Evolutionary conservation across 2,113 vertebrate species (phyloP).

Genomic region (Aptenodytes patagonicus): DNA sequence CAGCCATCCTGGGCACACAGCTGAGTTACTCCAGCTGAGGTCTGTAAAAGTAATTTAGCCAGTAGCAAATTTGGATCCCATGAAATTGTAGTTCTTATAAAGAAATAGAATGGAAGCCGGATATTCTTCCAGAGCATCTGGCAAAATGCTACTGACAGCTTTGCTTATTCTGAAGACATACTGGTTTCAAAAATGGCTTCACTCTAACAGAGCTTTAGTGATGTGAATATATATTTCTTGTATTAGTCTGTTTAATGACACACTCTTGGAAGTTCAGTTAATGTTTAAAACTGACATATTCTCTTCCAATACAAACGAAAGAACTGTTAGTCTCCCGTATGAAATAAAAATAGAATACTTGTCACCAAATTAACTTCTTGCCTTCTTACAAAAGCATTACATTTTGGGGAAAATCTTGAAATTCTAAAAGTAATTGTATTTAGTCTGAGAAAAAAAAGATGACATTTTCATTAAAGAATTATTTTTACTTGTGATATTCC

Average conservation of each 20-base stretch:
- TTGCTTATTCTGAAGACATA: not conserved
- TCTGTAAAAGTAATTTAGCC: slow-evolving; percentile 10
- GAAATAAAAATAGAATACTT: not conserved
- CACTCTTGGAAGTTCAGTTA: not conserved
- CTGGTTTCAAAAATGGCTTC: not conserved
- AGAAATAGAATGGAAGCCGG: not conserved
- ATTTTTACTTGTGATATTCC: not conserved
- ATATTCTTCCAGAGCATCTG: not conserved
- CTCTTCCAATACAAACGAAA: not conserved
- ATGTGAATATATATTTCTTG: not conserved
- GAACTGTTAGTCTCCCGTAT: not conserved
- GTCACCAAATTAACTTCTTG: not conserved
- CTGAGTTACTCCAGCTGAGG: not conserved
- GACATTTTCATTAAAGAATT: not conserved
- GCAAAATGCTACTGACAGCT: not conserved
- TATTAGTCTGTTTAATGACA: not conserved
- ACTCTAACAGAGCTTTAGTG: not conserved
- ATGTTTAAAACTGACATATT: not conserved
- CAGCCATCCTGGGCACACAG: not conserved
- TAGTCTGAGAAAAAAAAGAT: not conserved
- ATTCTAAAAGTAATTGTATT: not conserved
- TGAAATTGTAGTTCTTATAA: not conserved
- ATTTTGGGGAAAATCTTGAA: not conserved
- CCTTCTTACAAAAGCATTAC: not conserved
- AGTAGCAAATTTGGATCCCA: not conserved